A percentile compares a stretch with the other conserved stretches of the same genome.
These are phyloP conservation scores for Corapipo altera DNA, from an alignment of 2,113 vertebrate genomes.

Conservation along the genomic window DNA sequence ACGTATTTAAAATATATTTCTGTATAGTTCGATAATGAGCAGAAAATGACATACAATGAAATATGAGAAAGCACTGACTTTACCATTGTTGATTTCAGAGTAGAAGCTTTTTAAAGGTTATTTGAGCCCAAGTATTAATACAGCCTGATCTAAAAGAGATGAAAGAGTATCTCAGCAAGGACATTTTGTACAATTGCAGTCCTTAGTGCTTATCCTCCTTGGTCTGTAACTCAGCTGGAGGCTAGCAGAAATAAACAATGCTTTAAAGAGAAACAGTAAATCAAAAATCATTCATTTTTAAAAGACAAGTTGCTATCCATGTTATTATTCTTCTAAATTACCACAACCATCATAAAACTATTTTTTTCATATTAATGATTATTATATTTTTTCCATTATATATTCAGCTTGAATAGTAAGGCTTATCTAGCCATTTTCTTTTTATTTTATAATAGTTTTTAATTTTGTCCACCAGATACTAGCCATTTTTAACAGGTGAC, in stretches of 20 bases:
- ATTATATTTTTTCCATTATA: not conserved
- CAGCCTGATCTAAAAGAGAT: not conserved
- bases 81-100: not conserved
- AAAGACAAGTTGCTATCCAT: not conserved
- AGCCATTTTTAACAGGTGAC: not conserved
- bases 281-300: slow-evolving; percentile 11
- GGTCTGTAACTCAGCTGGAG: slow-evolving; percentile 13
- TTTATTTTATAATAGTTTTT: not conserved
- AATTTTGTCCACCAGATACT: not conserved
- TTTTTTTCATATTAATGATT: not conserved
- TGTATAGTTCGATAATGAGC: not conserved
- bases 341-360: not conserved
- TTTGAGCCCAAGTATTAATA: not conserved
- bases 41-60: not conserved
- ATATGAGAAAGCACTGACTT: not conserved
- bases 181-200: not conserved
- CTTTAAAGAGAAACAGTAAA: not conserved
- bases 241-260: not conserved
- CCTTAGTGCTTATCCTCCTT: not conserved
- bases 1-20: not conserved
- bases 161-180: slow-evolving; percentile 19
- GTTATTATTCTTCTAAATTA: slow-evolving; percentile 8
- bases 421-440: not conserved
- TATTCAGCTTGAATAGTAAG: not conserved
- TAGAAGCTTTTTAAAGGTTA: not conserved